Evolutionary conservation across 2,113 vertebrate genomes (phyloP).

Genomic region (Melanerpes aurifrons): DNA sequence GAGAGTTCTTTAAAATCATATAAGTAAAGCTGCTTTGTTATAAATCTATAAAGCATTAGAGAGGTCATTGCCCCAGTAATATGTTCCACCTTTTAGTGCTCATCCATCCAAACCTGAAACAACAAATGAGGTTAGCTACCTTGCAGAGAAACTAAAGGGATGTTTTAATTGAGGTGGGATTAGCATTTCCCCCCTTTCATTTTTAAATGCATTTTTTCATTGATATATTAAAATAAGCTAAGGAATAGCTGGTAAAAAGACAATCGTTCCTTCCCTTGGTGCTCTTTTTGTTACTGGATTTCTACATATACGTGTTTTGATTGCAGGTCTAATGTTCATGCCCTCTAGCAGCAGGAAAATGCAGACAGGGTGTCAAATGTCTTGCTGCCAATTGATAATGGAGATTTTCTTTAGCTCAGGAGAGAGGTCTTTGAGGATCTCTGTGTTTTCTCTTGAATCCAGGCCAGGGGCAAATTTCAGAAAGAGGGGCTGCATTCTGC

Average conservation of each 20-base stretch:
- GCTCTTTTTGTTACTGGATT: background rate
- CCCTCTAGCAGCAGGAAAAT: background rate
- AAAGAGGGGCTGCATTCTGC: background rate
- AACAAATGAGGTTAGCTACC: conserved; percentile 25
- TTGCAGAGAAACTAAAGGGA: conserved; percentile 35
- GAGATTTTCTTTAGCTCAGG: conserved; percentile 12
- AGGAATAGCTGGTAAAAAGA: background rate
- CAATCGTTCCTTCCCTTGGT: background rate
- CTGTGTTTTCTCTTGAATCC: background rate
- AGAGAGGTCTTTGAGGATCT: conserved; percentile 27
- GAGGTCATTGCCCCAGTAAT: conserved; percentile 55
- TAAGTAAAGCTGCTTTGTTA: conserved; percentile 75
- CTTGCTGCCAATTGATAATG: conserved; percentile 26
- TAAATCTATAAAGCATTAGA: conserved; percentile 66
- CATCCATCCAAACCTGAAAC: conserved; percentile 32
- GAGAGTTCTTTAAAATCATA: conserved; percentile 76
- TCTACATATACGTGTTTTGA: background rate
- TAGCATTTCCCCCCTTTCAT: background rate
- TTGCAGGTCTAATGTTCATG: background rate
- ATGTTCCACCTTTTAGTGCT: conserved; percentile 52
- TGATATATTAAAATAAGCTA: background rate
- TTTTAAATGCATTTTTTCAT: background rate
- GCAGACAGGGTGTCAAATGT: conserved; percentile 9
- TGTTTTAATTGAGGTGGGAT: conserved; percentile 26
- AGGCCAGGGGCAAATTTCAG: conserved; percentile 5